Evolutionary conservation across 2,888 invertebrate species (phyloP).

Genomic region (Griposia aprilina): DNA sequence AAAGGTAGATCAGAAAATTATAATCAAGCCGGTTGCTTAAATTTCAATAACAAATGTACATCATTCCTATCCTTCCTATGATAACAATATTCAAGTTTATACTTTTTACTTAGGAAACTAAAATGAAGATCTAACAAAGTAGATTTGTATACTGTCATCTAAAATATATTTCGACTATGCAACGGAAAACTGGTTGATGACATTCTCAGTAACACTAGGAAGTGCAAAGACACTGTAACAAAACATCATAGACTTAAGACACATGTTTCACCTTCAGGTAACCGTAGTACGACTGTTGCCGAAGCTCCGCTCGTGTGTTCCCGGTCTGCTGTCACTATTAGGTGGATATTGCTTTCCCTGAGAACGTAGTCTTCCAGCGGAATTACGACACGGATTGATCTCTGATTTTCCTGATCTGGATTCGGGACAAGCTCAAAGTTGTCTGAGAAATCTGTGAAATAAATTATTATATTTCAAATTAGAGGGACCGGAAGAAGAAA

Average conservation of each 20-base stretch:
- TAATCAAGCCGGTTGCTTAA: neutral
- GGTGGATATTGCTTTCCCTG: conserved; percentile 72
- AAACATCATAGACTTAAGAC: neutral
- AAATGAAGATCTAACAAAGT: neutral
- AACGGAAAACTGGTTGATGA: neutral
- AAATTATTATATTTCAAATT: neutral
- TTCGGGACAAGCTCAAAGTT: conserved; percentile 71
- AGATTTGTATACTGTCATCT: neutral
- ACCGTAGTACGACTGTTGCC: conserved; percentile 79
- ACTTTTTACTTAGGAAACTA: neutral
- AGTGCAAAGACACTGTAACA: neutral
- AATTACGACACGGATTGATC: conserved; percentile 71
- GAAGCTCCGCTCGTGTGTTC: conserved; percentile 81
- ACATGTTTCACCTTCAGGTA: conserved; percentile 81
- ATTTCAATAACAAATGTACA: neutral
- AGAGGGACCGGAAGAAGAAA: neutral
- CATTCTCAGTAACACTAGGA: neutral
- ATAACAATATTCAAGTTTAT: neutral
- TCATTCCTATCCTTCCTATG: neutral
- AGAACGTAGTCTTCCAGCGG: conserved; percentile 72
- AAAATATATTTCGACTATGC: neutral
- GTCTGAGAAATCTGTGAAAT: conserved; percentile 73
- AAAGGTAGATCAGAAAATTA: neutral
- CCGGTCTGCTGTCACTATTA: conserved; percentile 80
- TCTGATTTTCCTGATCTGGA: conserved; percentile 66